Conservation (phyloP, 2,113 vertebrate genomes). For the Corydoras maculifer region DNA sequence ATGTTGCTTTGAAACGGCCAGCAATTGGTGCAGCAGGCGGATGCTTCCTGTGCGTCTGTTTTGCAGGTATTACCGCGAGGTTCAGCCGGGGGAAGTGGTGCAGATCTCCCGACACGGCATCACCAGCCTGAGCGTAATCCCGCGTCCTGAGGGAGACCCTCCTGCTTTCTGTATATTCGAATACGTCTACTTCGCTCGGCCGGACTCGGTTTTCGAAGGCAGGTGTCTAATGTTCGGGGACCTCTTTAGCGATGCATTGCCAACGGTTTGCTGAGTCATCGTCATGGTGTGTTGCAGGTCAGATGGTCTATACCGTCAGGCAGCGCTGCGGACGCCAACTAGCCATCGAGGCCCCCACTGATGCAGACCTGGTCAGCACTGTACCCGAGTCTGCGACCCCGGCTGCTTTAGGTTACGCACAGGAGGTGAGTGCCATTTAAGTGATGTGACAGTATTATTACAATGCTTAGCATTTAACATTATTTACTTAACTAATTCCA, state of each 20-base stretch:
- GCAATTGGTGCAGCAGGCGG: neutral
- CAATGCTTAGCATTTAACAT: neutral
- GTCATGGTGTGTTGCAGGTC: slow-evolving; percentile 65
- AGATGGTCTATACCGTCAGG: slow-evolving; percentile 97
- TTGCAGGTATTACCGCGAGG: slow-evolving; percentile 85
- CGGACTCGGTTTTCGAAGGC: slow-evolving; percentile 98
- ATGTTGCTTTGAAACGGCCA: neutral
- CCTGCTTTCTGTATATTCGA: slow-evolving; percentile 98
- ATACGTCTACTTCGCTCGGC: slow-evolving; percentile 97
- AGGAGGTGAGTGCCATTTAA: slow-evolving; percentile 66
- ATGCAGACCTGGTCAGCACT: slow-evolving; percentile 93
- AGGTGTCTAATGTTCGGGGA: slow-evolving; percentile 29
- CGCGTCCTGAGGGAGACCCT: slow-evolving; percentile 74
- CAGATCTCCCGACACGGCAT: slow-evolving; percentile 84
- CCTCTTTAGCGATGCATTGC: too few relatives aligned
- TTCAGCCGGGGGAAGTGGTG: slow-evolving; percentile 93
- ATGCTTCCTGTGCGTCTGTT: neutral
- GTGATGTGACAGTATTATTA: too few relatives aligned
- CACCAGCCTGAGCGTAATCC: slow-evolving; percentile 76
- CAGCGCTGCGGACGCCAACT: slow-evolving; percentile 88
- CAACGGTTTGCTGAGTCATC: neutral
- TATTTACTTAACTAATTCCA: too few relatives aligned
- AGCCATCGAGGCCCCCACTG: slow-evolving; percentile 87
- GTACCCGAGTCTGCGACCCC: slow-evolving; percentile 97
- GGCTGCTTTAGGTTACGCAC: slow-evolving; percentile 89